These are phyloP conservation scores for Stomatorhinus ivindoensis DNA, from an alignment of 2,113 vertebrate species.

Conservation along the genomic window DNA sequence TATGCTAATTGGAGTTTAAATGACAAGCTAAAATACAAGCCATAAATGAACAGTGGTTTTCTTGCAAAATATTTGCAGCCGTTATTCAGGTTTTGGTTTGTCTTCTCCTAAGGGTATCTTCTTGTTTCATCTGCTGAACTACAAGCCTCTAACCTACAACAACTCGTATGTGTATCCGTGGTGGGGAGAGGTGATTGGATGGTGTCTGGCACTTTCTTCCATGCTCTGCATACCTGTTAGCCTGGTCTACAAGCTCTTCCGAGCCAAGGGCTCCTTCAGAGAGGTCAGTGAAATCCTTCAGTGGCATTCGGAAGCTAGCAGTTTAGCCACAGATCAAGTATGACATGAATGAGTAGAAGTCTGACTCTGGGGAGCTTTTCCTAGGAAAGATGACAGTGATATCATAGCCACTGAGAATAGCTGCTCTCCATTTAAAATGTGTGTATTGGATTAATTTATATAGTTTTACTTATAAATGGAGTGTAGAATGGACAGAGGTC, in stretches of 20 bases:
- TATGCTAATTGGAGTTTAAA: background rate
- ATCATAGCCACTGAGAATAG: background rate
- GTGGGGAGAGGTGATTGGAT: conserved; percentile 75
- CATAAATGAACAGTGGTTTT: background rate
- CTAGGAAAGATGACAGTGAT: background rate
- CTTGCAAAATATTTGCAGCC: background rate
- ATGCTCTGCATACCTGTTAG: conserved; percentile 72
- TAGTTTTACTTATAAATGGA: background rate
- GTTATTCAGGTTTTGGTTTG: background rate
- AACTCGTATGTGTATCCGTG: conserved; percentile 69
- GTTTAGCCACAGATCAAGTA: background rate
- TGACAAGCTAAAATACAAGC: background rate
- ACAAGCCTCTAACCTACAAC: conserved; percentile 73
- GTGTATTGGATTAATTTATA: background rate
- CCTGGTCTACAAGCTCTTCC: conserved; percentile 63
- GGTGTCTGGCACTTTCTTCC: conserved; percentile 69
- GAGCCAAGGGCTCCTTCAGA: conserved; percentile 59
- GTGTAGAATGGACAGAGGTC: background rate
- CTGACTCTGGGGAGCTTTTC: background rate
- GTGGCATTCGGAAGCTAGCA: background rate
- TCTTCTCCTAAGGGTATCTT: conserved; percentile 59
- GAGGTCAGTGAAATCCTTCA: conserved; percentile 47
- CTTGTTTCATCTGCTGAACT: conserved; percentile 71
- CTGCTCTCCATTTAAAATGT: background rate
- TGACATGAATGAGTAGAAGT: background rate